These are phyloP conservation scores for Eleginops maclovinus DNA, from an alignment of 2,113 vertebrate genomes.

Conservation along the genomic window DNA sequence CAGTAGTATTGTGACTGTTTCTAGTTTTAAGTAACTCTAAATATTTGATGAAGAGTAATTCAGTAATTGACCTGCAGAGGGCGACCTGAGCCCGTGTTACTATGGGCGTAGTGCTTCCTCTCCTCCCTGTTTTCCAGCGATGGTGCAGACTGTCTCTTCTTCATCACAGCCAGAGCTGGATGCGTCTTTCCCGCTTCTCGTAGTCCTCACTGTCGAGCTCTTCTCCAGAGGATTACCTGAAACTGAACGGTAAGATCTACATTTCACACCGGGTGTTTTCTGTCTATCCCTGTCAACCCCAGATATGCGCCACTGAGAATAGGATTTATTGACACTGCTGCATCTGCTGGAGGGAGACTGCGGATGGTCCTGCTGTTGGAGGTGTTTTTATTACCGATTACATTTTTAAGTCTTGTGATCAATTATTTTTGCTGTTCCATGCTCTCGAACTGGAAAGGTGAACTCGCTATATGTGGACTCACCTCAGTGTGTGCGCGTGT, in stretches of 20 bases:
- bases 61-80: conserved; percentile 47
- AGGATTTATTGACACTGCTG: conserved; percentile 43
- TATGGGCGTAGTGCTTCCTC: conserved; percentile 40
- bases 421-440: conserved; percentile 4
- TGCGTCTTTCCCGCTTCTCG: conserved; percentile 13
- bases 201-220: neutral
- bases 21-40: neutral
- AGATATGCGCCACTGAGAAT: neutral
- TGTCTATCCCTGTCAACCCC: neutral
- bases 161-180: conserved; percentile 19
- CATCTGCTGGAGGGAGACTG: conserved; percentile 43
- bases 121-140: neutral
- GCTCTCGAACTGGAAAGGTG: neutral
- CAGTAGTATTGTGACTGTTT: no score
- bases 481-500: conserved; percentile 21
- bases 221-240: conserved; percentile 12
- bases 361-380: conserved; percentile 21
- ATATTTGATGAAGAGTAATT: neutral
- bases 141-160: neutral
- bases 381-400: neutral
- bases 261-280: neutral
- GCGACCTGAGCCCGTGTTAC: conserved; percentile 18
- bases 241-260: conserved; percentile 49
- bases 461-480: neutral
- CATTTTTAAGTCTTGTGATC: neutral